Evolutionary conservation across 1,140 invertebrate species (phyloP), one percentile per base, ranked within the genome.

Genomic region (Octopus bimaculoides): DNA sequence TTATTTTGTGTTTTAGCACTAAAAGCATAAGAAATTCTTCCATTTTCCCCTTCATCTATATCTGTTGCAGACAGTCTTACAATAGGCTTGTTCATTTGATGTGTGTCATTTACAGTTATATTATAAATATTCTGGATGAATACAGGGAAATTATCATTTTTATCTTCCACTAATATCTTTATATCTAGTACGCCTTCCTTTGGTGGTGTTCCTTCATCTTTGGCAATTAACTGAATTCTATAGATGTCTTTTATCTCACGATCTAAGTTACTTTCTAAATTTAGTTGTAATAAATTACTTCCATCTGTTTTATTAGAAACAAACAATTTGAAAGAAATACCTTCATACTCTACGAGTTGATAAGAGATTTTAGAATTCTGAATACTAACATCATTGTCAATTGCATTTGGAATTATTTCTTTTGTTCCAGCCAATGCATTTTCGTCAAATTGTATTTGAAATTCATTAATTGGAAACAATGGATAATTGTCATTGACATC

Each of bases 1-100:
- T 90, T 97, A 97, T 90, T 97, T 95, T 75, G 95, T 89, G 98
- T 98, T 10, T 96, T 96, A 4, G 94, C 92, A 81, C 81, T 85
- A 41, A 88, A 96, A 86, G 93, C 94, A 91, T 96, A 98, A 12
- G 77, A 75, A 52, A 88, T 81, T 80, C 82, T 78, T 17, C 85
- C 86, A 82, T 88, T 88, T 77, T 82, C 56, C 10, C 85, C 86
- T 17, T 73, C 75, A 88, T 88, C 87, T 54, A 26, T 5, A 79
- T 88, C 86, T 6, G 79, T 81, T 17, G 86, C 86, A 17, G 41
- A 79, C 1, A 87, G 79, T 75, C 75, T 81, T 4, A 86, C 69
- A 54, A 87, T 83, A 6, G 80, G 80, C 26, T 78, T 69, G 80
- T 82, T 83, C 4, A 81, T 61, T 6, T 78, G 74, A 54, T 82